A percentile compares a stretch with the other conserved stretches of the same genome.
Evolutionary conservation across 2,113 vertebrate genomes (phyloP).

Genomic region (Gymnobelideus leadbeateri): DNA sequence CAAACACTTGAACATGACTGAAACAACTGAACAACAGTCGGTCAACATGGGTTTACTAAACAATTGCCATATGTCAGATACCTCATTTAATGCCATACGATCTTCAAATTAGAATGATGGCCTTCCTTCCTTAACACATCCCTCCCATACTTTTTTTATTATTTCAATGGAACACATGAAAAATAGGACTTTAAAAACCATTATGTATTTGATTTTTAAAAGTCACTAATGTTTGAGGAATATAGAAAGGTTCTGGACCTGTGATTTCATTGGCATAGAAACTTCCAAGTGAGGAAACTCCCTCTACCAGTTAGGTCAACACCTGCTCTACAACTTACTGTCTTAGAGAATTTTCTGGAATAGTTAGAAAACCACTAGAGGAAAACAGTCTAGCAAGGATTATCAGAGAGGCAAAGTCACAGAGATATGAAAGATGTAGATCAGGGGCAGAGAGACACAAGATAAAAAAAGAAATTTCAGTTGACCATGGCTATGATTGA

Average conservation of each 20-base stretch:
- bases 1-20: background rate
- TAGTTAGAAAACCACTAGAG: background rate
- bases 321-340: background rate
- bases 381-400: background rate
- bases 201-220: background rate
- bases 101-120: background rate
- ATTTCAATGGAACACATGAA: background rate
- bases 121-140: background rate
- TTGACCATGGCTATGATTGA: background rate
- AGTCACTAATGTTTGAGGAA: background rate
- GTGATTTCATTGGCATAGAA: background rate
- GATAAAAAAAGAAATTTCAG: background rate
- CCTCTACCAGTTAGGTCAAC: background rate
- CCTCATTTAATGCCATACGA: background rate
- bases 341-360: background rate
- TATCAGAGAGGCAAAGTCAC: background rate
- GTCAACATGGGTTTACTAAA: background rate
- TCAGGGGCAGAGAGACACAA: background rate
- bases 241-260: background rate
- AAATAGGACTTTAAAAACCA: background rate
- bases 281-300: background rate
- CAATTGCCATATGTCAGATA: background rate
- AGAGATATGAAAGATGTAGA: background rate
- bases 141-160: background rate
- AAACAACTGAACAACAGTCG: background rate